Base-by-base conservation (phyloP, 2,797 vertebrate species). In the Hyperoplus lanceolatus region DNA sequence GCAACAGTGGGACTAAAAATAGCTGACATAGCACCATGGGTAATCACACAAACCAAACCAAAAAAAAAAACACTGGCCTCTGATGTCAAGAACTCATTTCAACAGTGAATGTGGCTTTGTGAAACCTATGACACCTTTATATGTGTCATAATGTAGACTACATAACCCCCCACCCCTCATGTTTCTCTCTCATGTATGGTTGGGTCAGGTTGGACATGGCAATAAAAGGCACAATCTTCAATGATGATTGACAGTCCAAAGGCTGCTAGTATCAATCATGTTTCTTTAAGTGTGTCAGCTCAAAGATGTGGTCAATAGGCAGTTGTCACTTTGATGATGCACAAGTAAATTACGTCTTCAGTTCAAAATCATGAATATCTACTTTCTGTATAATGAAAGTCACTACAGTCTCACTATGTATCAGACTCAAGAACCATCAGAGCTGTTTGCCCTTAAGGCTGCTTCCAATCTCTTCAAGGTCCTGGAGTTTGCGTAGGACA, bases 201-300 rank as follows among this genome's bases (percentile, higher is more conserved):
- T 77, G 95, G 96, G 4, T 97, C 97, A 8, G 95, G 96, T 75
- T 96, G 96, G 66, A 95, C 95, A 10, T 95, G 95, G 81, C 89
- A 94, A 75, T 96, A 96, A 84, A 95, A 97, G 75, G 91, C 94
- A 16, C 94, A 93, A 81, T 94, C 94, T 67, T 93, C 93, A 45
- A 4, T 10, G 0, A 18, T 89, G 85, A 93, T 68, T 55, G 94
- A 91, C 78, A 87, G 0, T 93, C 96, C 73, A 77, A 94, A 90
- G 77, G 79, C 95, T 94, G 73, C 85, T 86, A 0, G 84, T 90
- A 84, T 89, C 81, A 57, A 62, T 88, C 53, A n/a, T 67, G 62
- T 62, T 80, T 79, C 73, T 85, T 78, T 54, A 12, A 16, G 11
- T 36, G 14, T 63, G 77, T 78, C 81, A 38, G 70, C 62, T 82